Conservation (phyloP, 1,140 invertebrate genomes). For the Hylyphantes graminicola region DNA sequence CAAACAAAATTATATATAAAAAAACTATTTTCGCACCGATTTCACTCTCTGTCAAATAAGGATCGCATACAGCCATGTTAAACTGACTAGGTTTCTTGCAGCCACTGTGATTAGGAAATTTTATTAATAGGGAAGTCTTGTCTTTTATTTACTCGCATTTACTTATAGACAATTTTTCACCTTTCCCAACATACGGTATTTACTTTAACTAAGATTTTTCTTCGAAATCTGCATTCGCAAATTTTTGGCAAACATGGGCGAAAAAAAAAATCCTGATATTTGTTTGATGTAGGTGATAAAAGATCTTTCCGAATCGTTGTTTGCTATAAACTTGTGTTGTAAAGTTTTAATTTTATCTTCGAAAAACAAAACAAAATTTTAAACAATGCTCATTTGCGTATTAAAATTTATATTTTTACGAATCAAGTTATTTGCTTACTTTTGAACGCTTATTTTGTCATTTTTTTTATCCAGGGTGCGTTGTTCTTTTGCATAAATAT, state of each 20-base stretch:
- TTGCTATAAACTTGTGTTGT: constrained; percentile 23
- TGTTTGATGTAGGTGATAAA: background rate
- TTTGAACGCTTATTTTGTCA: background rate
- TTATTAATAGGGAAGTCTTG: constrained; percentile 43
- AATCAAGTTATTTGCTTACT: background rate
- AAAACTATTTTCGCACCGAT: no score
- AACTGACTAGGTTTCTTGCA: background rate
- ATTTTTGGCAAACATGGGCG: constrained; percentile 35
- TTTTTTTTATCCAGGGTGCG: background rate
- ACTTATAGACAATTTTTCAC: constrained; percentile 52
- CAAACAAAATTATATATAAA: no score
- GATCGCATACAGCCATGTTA: no score
- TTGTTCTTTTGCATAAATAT: background rate
- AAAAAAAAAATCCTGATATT: constrained; percentile 12
- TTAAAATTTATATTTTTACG: background rate
- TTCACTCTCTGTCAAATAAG: no score
- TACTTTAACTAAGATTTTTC: constrained; percentile 47
- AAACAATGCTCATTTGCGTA: no score
- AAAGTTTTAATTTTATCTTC: no score
- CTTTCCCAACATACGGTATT: constrained; percentile 26
- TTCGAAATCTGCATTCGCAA: constrained; percentile 36
- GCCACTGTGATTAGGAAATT: constrained; percentile 48
- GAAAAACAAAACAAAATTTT: no score
- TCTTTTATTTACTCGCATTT: constrained; percentile 51
- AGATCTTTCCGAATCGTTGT: constrained; percentile 26